Base-by-base conservation (phyloP, 2,113 vertebrate genomes). In the Podarcis raffonei region DNA sequence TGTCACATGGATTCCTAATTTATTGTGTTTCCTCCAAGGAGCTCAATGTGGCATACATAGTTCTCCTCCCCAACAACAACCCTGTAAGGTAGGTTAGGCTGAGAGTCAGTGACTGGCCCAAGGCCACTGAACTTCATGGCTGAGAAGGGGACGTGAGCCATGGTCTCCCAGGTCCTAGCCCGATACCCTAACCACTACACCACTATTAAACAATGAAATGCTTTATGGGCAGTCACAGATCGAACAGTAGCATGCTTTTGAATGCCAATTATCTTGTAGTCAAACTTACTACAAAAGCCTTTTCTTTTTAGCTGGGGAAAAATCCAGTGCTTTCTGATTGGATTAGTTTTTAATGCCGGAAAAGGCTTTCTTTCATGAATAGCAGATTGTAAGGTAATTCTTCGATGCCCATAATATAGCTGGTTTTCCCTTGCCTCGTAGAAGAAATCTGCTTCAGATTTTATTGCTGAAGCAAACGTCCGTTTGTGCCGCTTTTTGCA, bases 241-340 rank as follows among this genome's bases (percentile, higher is more conserved):
- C 90, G 88, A 94, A 95, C 93, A 95, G 94, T 94, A 95, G 93
- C 93, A 90, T 94, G 79, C 92, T 94, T 84, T 92, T 77, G 82
- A 78, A 94, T 92, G 90, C 91, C 92, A 95, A 93, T 94, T 94
- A 93, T 92, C 89, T 95, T 95, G 92, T 94, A 92, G 89, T 91
- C 89, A 88, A 76, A 62, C 87, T 92, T 94, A 87, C 87, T 93
- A 91, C 93, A 90, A 92, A 94, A 92, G 90, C 92, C 53, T 92
- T 88, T 92, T 92, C 87, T 84, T 94, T 93, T 92, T 94, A 88
- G 69, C 90, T 92, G 91, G 90, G 93, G 91, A 89, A 85, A 77
- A 90, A 79, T 78, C 95, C 91, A 93, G 95, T 92, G 68, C 83
- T 87, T 91, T 93, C 74, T 91, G 88, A 91, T 75, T 89, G 91